Evolutionary conservation across 2,113 vertebrate species (phyloP), one percentile per base, ranked within the genome.

Genomic region (Myotis yumanensis): DNA sequence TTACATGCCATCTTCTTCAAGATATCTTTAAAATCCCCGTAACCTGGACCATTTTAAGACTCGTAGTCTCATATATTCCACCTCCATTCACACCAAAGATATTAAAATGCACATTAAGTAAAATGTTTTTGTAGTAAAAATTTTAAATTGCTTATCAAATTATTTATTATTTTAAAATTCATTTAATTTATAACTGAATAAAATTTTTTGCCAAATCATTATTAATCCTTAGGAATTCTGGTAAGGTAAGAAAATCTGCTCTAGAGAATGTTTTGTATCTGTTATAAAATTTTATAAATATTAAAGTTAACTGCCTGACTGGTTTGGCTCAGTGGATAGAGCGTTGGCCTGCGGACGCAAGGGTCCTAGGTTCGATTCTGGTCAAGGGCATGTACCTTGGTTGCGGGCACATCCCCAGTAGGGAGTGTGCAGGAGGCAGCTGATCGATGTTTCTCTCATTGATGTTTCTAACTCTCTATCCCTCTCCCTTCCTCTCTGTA

Each of bases 111-210:
- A 77, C n/a, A 52, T 69, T 7, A n/a, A 66, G 16, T 25, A n/a
- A 9, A 64, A 40, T 35, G 22, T 64, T 84, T 88, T 48, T 84
- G 46, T 5, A 66, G 20, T 66, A 40, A 64, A 76, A 40, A 9
- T 48, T 93, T 71, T 15, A 92, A 90, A 46, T 64, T 87, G 40
- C 20, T n/a, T 48, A 59, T 89, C 48, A 64, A 86, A 84, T 94
- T 86, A 84, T 30, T 51, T 37, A 69, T 68, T 77, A 59, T 71
- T 86, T 86, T 4, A 72, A 84, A 77, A 32, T 18, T 64, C 20
- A 79, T 16, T 79, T 82, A 72, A 72, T 52, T 90, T 91, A 66
- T 12, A 93, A 35, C 20, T 72, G 69, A 16, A 7, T 11, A 9
- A 64, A 1, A 25, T 28, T 48, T 90, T 93, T 77, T n/a, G 52